phyloP scores from a whole-genome alignment of 2,113 vertebrate species.

The Xiphias gladius region DNA sequence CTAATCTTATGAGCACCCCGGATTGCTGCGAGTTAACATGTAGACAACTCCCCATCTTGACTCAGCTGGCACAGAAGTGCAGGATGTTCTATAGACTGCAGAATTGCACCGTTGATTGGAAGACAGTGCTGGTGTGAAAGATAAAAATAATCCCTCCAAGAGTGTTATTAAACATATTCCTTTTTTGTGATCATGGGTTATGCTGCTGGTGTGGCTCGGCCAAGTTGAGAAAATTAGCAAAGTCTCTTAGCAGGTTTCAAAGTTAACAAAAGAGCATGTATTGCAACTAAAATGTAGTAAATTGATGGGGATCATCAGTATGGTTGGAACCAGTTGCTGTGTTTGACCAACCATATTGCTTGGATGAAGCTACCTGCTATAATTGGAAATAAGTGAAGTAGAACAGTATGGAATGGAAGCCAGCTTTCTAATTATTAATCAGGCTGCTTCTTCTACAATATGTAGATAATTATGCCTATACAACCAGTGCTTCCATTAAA shows the following conservation, averaged over 20 bases:
- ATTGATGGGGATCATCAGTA: background rate
- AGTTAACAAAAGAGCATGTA: background rate
- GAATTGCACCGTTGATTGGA: background rate
- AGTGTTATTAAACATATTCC: too few species aligned
- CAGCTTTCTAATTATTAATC: slow-evolving; percentile 1
- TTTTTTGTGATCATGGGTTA: background rate
- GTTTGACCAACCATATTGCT: background rate
- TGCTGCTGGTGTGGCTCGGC: background rate
- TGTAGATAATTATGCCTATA: background rate
- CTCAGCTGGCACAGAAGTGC: background rate
- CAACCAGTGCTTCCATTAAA: background rate
- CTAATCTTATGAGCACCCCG: background rate
- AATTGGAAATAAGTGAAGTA: slow-evolving; percentile 18
- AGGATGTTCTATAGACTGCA: background rate
- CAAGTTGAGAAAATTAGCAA: background rate
- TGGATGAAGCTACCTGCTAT: background rate
- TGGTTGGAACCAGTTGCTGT: background rate
- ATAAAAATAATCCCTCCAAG: slow-evolving; percentile 7
- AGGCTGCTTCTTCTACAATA: background rate
- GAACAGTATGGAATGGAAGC: background rate
- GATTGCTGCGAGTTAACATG: background rate
- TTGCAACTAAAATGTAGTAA: background rate
- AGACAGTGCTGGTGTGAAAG: background rate
- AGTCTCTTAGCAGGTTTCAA: background rate
- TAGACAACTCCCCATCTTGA: background rate